phyloP scores from a whole-genome alignment of 2,888 invertebrate species.

The Sussaba pulchella region DNA sequence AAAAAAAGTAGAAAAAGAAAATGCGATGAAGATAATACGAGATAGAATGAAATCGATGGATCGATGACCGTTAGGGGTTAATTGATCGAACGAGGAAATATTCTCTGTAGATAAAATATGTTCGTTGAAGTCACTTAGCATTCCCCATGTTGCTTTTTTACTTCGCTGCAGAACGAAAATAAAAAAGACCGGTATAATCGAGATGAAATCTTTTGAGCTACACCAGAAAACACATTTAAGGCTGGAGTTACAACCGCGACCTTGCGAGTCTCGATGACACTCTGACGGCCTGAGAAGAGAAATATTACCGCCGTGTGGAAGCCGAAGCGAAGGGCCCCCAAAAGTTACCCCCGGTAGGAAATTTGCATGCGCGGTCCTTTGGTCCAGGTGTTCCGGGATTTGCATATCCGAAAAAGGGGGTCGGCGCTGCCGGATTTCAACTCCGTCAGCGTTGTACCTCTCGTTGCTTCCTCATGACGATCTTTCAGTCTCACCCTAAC shows the following conservation, averaged over 20 bases:
- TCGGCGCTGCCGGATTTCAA: slow-evolving; percentile 74
- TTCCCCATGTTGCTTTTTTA: background rate
- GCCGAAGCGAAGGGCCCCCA: slow-evolving; percentile 44
- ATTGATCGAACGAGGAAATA: slow-evolving; percentile 63
- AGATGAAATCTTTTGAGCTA: slow-evolving; percentile 13
- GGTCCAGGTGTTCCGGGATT: slow-evolving; percentile 83
- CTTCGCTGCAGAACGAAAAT: too few relatives aligned
- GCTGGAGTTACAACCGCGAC: slow-evolving; percentile 50
- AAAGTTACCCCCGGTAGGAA: slow-evolving; percentile 64
- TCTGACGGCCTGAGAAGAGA: slow-evolving; percentile 39
- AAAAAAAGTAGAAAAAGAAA: slow-evolving; percentile 3
- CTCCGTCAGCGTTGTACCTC: slow-evolving; percentile 55
- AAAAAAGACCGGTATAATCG: too few relatives aligned
- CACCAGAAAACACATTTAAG: slow-evolving; percentile 59
- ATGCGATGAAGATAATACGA: background rate
- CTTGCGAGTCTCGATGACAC: background rate
- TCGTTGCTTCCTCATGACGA: slow-evolving; percentile 68
- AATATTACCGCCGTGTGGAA: slow-evolving; percentile 34
- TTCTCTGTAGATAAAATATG: slow-evolving; percentile 58
- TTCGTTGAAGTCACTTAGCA: slow-evolving; percentile 50
- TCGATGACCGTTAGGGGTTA: slow-evolving; percentile 59
- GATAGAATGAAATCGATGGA: slow-evolving; percentile 64
- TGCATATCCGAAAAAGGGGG: slow-evolving; percentile 83
- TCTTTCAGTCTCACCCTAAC: slow-evolving; percentile 49
- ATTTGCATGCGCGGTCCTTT: slow-evolving; percentile 83